Conservation (phyloP, 2,888 invertebrate species). For the Thyatira batis region DNA sequence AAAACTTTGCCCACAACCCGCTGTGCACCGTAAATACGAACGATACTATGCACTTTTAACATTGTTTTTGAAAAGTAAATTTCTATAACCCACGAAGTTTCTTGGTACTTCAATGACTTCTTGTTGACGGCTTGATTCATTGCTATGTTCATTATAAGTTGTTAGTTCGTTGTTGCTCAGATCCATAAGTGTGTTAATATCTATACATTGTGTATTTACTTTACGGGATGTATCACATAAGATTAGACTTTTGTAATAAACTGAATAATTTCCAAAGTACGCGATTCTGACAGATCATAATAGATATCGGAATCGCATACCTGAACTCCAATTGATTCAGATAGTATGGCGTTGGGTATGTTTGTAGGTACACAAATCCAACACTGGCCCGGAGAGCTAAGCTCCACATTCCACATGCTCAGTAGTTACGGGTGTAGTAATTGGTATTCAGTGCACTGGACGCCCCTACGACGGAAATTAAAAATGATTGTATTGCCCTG, state of each 20-base stretch:
- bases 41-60: constrained; percentile 64
- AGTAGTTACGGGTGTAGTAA: constrained; percentile 63
- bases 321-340: constrained; percentile 29
- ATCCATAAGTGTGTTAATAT: background rate
- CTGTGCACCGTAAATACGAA: constrained; percentile 44
- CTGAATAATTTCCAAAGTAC: background rate
- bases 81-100: constrained; percentile 71
- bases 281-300: background rate
- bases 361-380: constrained; percentile 36
- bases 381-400: constrained; percentile 45
- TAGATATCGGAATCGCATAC: background rate
- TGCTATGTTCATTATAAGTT: constrained; percentile 26
- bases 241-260: background rate
- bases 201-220: too few relatives aligned
- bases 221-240: background rate
- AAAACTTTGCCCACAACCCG: constrained; percentile 71
- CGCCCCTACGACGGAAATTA: constrained; percentile 64
- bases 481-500: constrained; percentile 69
- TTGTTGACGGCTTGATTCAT: constrained; percentile 38
- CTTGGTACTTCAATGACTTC: constrained; percentile 49
- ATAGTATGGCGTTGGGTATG: constrained; percentile 20
- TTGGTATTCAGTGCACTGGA: constrained; percentile 73
- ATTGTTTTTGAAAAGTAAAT: constrained; percentile 72
- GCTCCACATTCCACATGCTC: constrained; percentile 62
- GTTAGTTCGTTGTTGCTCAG: background rate